Percentiles rank a stretch among this genome's conserved stretches.
Evolutionary conservation across 2,888 invertebrate species (phyloP).

Genomic region (Halictus ligatus): DNA sequence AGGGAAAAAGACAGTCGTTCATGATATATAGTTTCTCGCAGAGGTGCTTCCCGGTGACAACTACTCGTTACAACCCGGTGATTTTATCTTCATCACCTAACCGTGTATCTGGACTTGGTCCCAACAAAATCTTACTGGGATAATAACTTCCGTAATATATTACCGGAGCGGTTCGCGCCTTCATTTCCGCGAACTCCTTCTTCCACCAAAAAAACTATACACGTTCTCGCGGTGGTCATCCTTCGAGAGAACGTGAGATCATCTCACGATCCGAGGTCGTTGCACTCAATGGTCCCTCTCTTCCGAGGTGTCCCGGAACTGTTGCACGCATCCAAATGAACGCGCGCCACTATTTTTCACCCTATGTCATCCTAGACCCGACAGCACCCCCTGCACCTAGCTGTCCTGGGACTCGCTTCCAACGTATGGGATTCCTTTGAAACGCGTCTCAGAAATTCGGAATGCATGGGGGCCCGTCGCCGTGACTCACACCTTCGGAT

Average conservation of each 20-base stretch:
- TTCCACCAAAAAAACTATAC: slow-evolving; percentile 33
- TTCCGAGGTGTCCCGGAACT: slow-evolving; percentile 33
- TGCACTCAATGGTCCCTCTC: slow-evolving; percentile 41
- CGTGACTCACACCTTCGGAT: slow-evolving; percentile 60
- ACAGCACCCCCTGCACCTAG: too few species aligned
- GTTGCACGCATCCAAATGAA: slow-evolving; percentile 32
- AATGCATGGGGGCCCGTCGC: slow-evolving; percentile 39
- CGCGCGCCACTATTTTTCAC: slow-evolving; percentile 41
- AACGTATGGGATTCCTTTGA: slow-evolving; percentile 35
- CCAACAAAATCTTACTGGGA: not conserved
- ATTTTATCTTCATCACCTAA: not conserved
- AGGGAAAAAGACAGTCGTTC: too few species aligned
- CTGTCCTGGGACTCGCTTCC: not conserved
- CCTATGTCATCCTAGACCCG: slow-evolving; percentile 18
- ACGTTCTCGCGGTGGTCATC: slow-evolving; percentile 28
- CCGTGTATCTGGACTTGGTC: not conserved
- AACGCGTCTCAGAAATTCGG: slow-evolving; percentile 52
- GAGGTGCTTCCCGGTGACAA: not conserved
- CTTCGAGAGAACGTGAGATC: slow-evolving; percentile 49
- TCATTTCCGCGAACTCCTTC: slow-evolving; percentile 55
- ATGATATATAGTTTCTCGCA: too few species aligned
- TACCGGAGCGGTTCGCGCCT: slow-evolving; percentile 13
- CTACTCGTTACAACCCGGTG: not conserved
- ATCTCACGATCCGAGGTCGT: slow-evolving; percentile 48
- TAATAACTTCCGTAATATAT: slow-evolving; percentile 45